phyloP scores from a whole-genome alignment of 2,888 invertebrate genomes.

The Andrena camellia region DNA sequence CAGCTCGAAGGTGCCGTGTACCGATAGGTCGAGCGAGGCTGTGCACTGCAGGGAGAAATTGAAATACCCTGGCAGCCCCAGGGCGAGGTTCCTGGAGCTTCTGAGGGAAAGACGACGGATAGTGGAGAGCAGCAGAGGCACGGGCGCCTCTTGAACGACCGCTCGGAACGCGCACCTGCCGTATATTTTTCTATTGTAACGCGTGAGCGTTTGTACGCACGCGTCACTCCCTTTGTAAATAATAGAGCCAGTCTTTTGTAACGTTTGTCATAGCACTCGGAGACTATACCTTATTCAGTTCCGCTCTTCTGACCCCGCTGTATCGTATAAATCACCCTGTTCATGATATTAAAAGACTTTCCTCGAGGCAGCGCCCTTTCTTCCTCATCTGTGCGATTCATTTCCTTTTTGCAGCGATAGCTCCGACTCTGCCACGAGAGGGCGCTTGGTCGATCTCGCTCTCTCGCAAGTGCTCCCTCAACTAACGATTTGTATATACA shows the following conservation, averaged over 20 bases:
- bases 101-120: slow-evolving; percentile 77
- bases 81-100: slow-evolving; percentile 78
- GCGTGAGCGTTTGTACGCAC: not conserved
- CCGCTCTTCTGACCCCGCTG: not conserved
- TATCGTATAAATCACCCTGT: slow-evolving; percentile 15
- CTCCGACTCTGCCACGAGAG: too few species aligned
- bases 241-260: slow-evolving; percentile 51
- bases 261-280: slow-evolving; percentile 20
- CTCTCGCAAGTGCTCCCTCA: too few species aligned
- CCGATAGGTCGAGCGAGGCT: slow-evolving; percentile 63
- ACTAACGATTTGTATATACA: too few species aligned
- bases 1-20: slow-evolving; percentile 22
- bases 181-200: slow-evolving; percentile 57
- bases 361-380: not conserved
- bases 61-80: slow-evolving; percentile 77
- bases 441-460: too few species aligned
- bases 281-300: slow-evolving; percentile 32
- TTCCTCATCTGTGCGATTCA: not conserved
- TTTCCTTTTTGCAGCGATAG: not conserved
- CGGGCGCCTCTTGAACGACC: slow-evolving; percentile 54
- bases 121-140: slow-evolving; percentile 75
- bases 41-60: slow-evolving; percentile 69
- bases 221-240: slow-evolving; percentile 42
- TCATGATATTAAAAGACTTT: slow-evolving; percentile 51
- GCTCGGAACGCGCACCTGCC: slow-evolving; percentile 19